Evolutionary conservation across 2,888 invertebrate species (phyloP).

Genomic region (Ashinkailepas kermadecensis): DNA sequence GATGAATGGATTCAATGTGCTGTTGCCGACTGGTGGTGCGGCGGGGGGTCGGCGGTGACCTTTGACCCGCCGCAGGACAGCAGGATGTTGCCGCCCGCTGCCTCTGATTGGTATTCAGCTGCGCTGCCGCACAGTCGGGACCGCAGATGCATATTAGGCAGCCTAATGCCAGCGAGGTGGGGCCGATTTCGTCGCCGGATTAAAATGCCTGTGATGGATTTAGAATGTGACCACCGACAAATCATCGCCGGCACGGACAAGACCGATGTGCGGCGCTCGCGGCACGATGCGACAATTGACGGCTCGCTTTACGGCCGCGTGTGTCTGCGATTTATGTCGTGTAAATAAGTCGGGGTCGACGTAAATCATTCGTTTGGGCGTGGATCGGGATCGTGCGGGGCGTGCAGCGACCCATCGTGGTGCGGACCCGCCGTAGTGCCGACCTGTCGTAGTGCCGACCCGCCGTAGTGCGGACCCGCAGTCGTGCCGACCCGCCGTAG

Average conservation of each 20-base stretch:
- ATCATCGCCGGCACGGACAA: background rate
- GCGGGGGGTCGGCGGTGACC: background rate
- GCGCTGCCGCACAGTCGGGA: background rate
- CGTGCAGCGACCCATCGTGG: no score
- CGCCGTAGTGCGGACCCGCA: no score
- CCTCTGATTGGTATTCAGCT: background rate
- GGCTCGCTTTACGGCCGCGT: background rate
- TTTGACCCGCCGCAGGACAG: background rate
- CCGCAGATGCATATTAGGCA: constrained; percentile 2
- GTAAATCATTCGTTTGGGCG: constrained; percentile 1
- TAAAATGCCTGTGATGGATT: constrained; percentile 6
- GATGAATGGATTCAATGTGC: constrained; percentile 19
- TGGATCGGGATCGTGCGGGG: background rate
- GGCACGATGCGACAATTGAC: background rate
- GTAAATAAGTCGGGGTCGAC: background rate
- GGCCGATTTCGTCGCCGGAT: background rate
- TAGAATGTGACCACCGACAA: constrained; percentile 1
- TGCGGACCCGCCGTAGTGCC: no score
- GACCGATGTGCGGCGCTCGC: background rate
- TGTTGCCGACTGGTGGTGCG: constrained; percentile 10
- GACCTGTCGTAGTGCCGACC: no score
- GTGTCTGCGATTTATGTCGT: background rate
- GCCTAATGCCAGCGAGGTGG: background rate
- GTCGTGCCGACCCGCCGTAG: no score
- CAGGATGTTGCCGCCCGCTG: background rate